A percentile compares a stretch with the other conserved stretches of the same genome.
phyloP scores from a whole-genome alignment of 2,113 vertebrate species.

The Colistium nudipinnis region DNA sequence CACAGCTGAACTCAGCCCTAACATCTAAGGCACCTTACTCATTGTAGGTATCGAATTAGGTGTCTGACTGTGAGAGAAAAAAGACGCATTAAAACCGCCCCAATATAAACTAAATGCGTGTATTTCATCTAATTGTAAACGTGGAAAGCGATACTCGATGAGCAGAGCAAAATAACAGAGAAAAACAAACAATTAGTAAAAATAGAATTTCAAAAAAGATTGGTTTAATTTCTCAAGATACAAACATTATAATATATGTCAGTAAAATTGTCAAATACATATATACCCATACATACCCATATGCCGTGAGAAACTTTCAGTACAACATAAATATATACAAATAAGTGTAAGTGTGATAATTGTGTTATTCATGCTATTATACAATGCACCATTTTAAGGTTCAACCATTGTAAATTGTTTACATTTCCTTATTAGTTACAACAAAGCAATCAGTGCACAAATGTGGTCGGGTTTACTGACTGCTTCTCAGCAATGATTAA shows the following conservation, averaged over 20 bases:
- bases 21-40: neutral
- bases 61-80: neutral
- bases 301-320: slow-evolving; percentile 31
- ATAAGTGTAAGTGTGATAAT: slow-evolving; percentile 47
- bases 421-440: slow-evolving; percentile 3
- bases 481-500: slow-evolving; percentile 26
- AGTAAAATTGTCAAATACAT: too few relatives aligned
- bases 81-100: neutral
- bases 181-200: slow-evolving; percentile 4
- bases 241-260: slow-evolving; percentile 18
- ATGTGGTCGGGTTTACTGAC: slow-evolving; percentile 22
- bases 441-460: slow-evolving; percentile 37
- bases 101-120: slow-evolving; percentile 57
- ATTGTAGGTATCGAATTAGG: neutral
- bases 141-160: slow-evolving; percentile 33
- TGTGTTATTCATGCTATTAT: slow-evolving; percentile 42
- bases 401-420: slow-evolving; percentile 4
- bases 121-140: slow-evolving; percentile 70
- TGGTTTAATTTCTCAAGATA: slow-evolving; percentile 41
- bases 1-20: neutral
- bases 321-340: slow-evolving; percentile 53
- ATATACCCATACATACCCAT: too few relatives aligned
- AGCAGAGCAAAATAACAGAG: slow-evolving; percentile 14
- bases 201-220: slow-evolving; percentile 33
- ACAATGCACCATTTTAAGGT: slow-evolving; percentile 30